These are phyloP conservation scores for Chrysochloris asiatica DNA, from an alignment of 2,113 vertebrate genomes.

Conservation along the genomic window DNA sequence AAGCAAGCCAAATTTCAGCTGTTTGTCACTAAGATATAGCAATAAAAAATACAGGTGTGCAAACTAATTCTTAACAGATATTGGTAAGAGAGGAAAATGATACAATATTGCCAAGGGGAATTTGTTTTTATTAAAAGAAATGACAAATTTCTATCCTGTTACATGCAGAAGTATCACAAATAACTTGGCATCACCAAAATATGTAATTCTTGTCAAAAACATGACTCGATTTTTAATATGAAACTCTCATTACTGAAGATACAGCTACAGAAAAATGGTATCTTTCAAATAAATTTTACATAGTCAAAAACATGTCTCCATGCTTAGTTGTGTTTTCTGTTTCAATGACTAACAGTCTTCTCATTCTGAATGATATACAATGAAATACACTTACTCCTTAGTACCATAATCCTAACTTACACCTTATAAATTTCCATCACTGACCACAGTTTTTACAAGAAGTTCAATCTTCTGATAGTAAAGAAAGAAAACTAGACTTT, in stretches of 20 bases:
- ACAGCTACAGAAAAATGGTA: not conserved
- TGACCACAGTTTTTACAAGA: constrained; percentile 25
- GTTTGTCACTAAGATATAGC: not conserved
- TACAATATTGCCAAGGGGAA: not conserved
- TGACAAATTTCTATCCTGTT: not conserved
- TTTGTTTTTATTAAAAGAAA: not conserved
- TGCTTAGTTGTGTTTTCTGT: constrained; percentile 10
- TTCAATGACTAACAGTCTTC: not conserved
- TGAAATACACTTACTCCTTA: constrained; percentile 13
- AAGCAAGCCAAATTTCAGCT: not conserved
- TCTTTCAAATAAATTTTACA: constrained; percentile 28
- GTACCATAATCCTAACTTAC: constrained; percentile 21
- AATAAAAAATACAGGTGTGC: constrained; percentile 15
- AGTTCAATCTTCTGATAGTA: not conserved
- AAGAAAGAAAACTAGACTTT: not conserved
- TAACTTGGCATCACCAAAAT: not conserved
- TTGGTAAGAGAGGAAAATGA: not conserved
- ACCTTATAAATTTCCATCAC: not conserved
- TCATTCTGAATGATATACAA: not conserved
- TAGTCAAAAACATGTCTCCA: constrained; percentile 23
- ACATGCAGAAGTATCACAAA: constrained; percentile 15
- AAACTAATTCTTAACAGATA: constrained; percentile 35
- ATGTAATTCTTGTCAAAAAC: not conserved
- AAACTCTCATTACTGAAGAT: constrained; percentile 24
- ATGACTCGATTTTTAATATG: constrained; percentile 7